Conservation (phyloP, 1,140 invertebrate genomes). For the Diabrotica virgifera region DNA sequence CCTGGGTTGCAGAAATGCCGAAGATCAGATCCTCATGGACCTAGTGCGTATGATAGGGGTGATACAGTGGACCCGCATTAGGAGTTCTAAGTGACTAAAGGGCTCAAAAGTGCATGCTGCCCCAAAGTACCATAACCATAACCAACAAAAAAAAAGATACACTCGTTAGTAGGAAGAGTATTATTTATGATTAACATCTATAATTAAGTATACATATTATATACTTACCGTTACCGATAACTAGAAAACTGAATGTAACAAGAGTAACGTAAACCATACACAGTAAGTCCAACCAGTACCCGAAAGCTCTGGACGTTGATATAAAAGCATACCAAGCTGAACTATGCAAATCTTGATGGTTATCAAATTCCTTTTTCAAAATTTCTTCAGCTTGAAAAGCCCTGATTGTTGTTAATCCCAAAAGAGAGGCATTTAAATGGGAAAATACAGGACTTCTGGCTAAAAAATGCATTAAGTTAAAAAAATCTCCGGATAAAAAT, state of each 20-base stretch:
- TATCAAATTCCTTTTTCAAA: conserved; percentile 55
- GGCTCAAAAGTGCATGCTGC: too few species aligned
- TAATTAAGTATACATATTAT: neutral
- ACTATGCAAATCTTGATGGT: conserved; percentile 68
- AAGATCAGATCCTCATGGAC: too few species aligned
- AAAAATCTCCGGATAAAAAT: conserved; percentile 6
- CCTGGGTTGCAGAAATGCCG: too few species aligned
- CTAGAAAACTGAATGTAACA: conserved; percentile 51
- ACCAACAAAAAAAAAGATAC: neutral
- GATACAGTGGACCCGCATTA: too few species aligned
- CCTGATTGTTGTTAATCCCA: conserved; percentile 85
- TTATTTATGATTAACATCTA: neutral
- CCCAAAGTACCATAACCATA: neutral
- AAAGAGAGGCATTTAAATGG: conserved; percentile 83
- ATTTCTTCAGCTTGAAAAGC: conserved; percentile 77
- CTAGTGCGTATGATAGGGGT: too few species aligned
- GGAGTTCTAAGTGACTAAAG: too few species aligned
- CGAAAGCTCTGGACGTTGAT: conserved; percentile 57
- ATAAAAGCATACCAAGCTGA: conserved; percentile 67
- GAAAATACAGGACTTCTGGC: conserved; percentile 80
- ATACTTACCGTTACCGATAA: conserved; percentile 39
- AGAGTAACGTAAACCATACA: conserved; percentile 51
- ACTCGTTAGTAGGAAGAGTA: neutral
- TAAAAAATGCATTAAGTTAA: conserved; percentile 43
- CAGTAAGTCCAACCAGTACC: conserved; percentile 65